Evolutionary conservation across 2,113 vertebrate species (phyloP).

Genomic region (Crotalus viridis): DNA sequence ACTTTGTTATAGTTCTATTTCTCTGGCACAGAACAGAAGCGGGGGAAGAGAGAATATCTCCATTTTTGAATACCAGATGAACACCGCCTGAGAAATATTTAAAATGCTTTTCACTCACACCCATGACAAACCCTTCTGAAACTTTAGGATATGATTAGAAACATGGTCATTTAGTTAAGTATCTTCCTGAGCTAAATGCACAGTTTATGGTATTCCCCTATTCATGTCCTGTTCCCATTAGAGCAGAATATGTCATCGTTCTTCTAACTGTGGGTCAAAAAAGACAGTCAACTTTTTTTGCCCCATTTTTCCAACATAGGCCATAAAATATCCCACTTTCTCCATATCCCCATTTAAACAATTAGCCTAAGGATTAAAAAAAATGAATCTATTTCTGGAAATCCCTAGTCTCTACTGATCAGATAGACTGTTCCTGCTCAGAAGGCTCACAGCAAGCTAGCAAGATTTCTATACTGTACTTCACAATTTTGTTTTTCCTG

Average conservation of each 20-base stretch:
- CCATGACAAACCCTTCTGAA: not conserved
- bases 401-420: not conserved
- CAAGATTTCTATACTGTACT: not conserved
- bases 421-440: not conserved
- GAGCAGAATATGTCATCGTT: not conserved
- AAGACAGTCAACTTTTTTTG: not conserved
- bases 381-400: not conserved
- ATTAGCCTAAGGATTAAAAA: not conserved
- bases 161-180: conserved; percentile 9
- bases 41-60: not conserved
- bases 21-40: not conserved
- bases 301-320: not conserved
- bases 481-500: not conserved
- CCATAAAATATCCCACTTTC: not conserved
- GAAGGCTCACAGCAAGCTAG: not conserved
- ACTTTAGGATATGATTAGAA: conserved; percentile 13
- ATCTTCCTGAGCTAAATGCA: not conserved
- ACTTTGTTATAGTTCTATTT: not conserved
- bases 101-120: not conserved
- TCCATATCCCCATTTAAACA: not conserved
- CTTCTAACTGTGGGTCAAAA: not conserved
- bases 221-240: not conserved
- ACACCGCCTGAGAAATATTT: not conserved
- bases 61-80: not conserved
- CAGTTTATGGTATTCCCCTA: not conserved